Evolutionary conservation across 2,888 invertebrate genomes (phyloP).

Genomic region (Sarcophaga caerulescens): DNA sequence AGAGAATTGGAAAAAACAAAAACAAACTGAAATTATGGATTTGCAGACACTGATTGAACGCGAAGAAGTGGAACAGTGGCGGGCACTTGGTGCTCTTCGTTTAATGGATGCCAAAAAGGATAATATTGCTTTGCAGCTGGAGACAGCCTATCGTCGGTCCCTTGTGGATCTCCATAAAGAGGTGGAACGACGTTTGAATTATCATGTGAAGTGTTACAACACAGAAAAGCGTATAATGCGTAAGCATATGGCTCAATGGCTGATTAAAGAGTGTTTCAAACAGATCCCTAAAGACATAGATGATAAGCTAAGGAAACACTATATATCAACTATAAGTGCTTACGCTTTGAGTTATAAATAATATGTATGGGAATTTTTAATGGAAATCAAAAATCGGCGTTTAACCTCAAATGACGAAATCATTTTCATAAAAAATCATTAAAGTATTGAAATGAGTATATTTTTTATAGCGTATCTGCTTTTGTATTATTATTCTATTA

Average conservation of each 20-base stretch:
- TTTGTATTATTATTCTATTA: too few species aligned
- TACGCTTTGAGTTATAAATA: slow-evolving; percentile 44
- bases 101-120: slow-evolving; percentile 92
- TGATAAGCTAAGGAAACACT: slow-evolving; percentile 82
- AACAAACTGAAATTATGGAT: slow-evolving; percentile 81
- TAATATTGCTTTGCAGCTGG: slow-evolving; percentile 93
- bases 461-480: too few species aligned
- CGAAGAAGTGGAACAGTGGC: slow-evolving; percentile 85
- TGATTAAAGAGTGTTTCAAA: slow-evolving; percentile 90
- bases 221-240: slow-evolving; percentile 91
- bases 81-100: slow-evolving; percentile 87
- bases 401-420: too few species aligned
- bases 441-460: too few species aligned
- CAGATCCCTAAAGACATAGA: slow-evolving; percentile 95
- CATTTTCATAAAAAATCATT: too few species aligned
- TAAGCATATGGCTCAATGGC: slow-evolving; percentile 95
- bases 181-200: slow-evolving; percentile 92
- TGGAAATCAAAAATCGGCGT: too few species aligned
- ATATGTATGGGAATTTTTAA: background rate
- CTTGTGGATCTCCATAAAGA: slow-evolving; percentile 82
- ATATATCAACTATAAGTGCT: slow-evolving; percentile 48
- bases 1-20: slow-evolving; percentile 82
- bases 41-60: slow-evolving; percentile 85
- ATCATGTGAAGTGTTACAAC: slow-evolving; percentile 91
- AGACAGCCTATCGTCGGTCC: slow-evolving; percentile 88